Evolutionary conservation across 1,140 invertebrate genomes (phyloP).

Genomic region (Eriocheir sinensis): DNA sequence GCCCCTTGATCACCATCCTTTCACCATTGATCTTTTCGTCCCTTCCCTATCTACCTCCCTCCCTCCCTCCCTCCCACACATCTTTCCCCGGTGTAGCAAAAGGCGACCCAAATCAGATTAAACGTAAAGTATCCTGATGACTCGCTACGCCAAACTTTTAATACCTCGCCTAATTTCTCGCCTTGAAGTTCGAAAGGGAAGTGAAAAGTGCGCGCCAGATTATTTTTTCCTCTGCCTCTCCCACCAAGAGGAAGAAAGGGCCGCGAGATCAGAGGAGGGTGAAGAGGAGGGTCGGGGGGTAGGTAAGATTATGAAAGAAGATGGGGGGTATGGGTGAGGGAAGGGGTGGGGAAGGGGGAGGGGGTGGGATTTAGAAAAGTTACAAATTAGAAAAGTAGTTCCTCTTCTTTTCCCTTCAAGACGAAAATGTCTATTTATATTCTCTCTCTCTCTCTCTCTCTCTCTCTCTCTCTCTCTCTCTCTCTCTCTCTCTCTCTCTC

Average conservation of each 20-base stretch:
- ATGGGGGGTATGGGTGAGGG: too few relatives aligned
- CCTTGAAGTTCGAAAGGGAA: not conserved
- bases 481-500: not conserved
- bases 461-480: not conserved
- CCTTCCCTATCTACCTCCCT: not conserved
- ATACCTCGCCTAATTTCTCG: not conserved
- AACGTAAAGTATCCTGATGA: not conserved
- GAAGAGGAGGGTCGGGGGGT: too few relatives aligned
- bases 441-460: not conserved
- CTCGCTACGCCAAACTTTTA: not conserved
- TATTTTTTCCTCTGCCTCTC: not conserved
- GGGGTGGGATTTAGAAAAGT: too few relatives aligned
- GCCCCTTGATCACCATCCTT: too few relatives aligned
- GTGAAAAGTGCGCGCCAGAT: too few relatives aligned
- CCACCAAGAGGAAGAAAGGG: too few relatives aligned
- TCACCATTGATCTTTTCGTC: too few relatives aligned
- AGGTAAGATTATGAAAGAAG: too few relatives aligned
- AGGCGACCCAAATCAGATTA: not conserved
- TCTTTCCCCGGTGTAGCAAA: not conserved
- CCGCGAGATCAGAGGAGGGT: too few relatives aligned
- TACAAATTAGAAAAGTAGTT: too few relatives aligned
- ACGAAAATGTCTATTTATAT: not conserved
- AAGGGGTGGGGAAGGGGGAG: too few relatives aligned
- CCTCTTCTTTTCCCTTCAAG: not conserved
- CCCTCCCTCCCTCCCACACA: not conserved